Evolutionary conservation across 2,797 vertebrate genomes (phyloP), one percentile per base, ranked within the genome.

Genomic region (Pseudomugil gertrudae): DNA sequence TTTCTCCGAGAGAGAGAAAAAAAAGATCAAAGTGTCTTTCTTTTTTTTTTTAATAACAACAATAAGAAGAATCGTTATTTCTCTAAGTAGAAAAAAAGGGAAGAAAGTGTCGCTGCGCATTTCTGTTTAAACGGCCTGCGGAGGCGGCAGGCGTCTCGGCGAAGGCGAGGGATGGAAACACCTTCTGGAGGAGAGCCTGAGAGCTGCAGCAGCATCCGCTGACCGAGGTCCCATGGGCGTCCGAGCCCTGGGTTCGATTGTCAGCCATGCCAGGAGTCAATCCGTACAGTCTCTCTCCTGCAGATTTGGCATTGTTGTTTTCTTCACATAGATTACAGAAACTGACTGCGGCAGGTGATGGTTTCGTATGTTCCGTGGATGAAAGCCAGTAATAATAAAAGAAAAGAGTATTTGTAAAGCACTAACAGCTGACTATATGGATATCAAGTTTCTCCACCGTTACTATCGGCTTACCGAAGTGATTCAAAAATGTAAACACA

Each of bases 31-130:
- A 83, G 68, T 79, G 79, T 84, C 82, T 82, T 85, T 87, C 77
- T 86, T 86, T 82, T 85, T 87, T 76, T 86, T 86, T 74, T 36
- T 5, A 40, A 76, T 85, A 89, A 88, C 84, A 82, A 84, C 76
- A 75, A 85, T 51, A 84, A 85, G 74, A 84, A 84, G 72, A 80
- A 86, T 80, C 64, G 86, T 82, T 10, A 53, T 86, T 77, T n/a
- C 80, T 86, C 81, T 76, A 84, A 85, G 90, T 87, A 85, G 76
- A 90, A 92, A 94, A 92, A 85, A 93, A 91, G 86, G 90, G 90
- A 93, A 94, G 88, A 94, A 94, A 94, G 93, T 94, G 94, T 93
- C 92, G 92, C 92, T 93, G 94, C 90, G 91, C 91, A 92, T 92
- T 90, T 87, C 87, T 89, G 87, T 87, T 77, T n/a, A 74, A 83